Base-by-base conservation (phyloP, 2,113 vertebrate species). In the Boleophthalmus pectinirostris region DNA sequence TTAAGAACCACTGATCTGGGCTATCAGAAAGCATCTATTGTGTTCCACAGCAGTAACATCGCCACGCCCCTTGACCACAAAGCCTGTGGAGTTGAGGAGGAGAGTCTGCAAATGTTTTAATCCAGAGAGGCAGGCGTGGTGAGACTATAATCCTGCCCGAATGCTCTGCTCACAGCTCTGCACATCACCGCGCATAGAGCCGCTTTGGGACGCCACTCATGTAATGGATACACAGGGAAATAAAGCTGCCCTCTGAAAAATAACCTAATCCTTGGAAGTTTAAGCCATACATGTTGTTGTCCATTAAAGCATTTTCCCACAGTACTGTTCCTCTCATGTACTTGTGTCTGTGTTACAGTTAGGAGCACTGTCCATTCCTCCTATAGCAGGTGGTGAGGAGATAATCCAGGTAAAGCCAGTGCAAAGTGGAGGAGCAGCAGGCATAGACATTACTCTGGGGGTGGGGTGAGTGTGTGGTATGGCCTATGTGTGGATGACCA, bases 351-450 rank as follows among this genome's bases (percentile, higher is more conserved):
- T 77, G 72, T 72, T 73, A 75, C 23, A 81, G 69, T 56, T 66
- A 77, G 56, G 5, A 58, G n/a, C 68, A 6, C 69, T 86, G 68
- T 88, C 78, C 79, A 68, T 82, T 87, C 45, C 77, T 89, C 80
- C 83, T 72, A 80, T 0, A 94, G 93, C 95, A 96, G 95, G 92
- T 96, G 95, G 94, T 90, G 74, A 69, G 80, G 80, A 91, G 95
- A 96, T 96, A 95, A 94, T 94, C 29, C 91, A 95, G 90, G 93
- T 94, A 94, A 96, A 93, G 95, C 95, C 93, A 96, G 90, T 89
- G 88, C 92, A 82, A 89, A 93, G 89, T 93, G 93, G 93, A 93
- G 87, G 89, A 82, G 92, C 90, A 33, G 58, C 56, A 88, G 75
- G 75, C 76, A 18, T 7, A 83, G 75, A 73, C 66, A 68, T 54